Evolutionary conservation across 2,888 invertebrate species (phyloP).

Genomic region (Drosophila buzzatii): DNA sequence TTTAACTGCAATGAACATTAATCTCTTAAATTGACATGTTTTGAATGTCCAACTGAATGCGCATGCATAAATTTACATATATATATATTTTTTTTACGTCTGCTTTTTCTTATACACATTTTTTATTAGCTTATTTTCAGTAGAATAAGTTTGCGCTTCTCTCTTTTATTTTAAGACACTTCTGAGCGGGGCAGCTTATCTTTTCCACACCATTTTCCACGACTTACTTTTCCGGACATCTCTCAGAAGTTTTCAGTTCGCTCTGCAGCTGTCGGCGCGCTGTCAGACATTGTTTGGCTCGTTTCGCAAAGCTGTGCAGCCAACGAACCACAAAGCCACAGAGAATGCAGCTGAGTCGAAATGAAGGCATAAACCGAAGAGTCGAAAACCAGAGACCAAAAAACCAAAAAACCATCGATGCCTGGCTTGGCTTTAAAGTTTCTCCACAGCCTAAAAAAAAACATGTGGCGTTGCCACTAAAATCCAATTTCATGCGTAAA

Average conservation of each 20-base stretch:
- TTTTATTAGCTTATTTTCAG: neutral
- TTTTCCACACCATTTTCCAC: conserved; percentile 18
- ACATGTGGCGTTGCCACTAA: conserved; percentile 16
- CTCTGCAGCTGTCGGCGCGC: conserved; percentile 13
- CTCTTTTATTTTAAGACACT: conserved; percentile 1
- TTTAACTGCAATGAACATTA: too few species aligned
- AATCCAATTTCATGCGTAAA: conserved; percentile 68
- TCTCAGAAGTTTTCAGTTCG: conserved; percentile 10
- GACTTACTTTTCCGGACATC: conserved; percentile 9
- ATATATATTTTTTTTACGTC: too few species aligned
- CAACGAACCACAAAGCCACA: conserved; percentile 26
- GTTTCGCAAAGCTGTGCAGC: conserved; percentile 8
- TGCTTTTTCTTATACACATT: too few species aligned
- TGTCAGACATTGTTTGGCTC: conserved; percentile 12
- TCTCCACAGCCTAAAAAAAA: neutral
- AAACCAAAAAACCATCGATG: conserved; percentile 2
- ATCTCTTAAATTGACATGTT: too few species aligned
- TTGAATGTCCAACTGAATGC: too few species aligned
- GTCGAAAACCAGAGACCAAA: conserved; percentile 11
- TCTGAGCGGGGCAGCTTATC: conserved; percentile 9
- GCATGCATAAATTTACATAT: too few species aligned
- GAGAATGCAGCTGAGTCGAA: conserved; percentile 26
- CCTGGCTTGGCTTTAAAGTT: conserved; percentile 15
- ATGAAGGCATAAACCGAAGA: conserved; percentile 11
- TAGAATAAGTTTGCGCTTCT: neutral